These are phyloP conservation scores for Drosophila biarmipes DNA, from an alignment of 1,140 invertebrate species.

Conservation along the genomic window DNA sequence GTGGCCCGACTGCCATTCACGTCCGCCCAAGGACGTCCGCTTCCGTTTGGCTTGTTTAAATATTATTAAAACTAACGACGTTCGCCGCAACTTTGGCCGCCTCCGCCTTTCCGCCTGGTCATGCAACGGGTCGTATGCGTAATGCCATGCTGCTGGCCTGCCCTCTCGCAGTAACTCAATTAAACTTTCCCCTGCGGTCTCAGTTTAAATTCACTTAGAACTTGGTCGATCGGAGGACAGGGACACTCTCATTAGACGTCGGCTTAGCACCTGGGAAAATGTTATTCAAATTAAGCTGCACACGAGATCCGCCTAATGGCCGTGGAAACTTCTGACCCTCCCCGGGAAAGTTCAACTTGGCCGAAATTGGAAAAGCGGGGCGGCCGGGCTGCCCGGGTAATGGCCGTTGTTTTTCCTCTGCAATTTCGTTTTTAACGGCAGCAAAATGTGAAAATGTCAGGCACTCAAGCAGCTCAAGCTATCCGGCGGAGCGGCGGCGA, in stretches of 20 bases:
- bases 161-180: slow-evolving; percentile 70
- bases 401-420: slow-evolving; percentile 41
- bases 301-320: slow-evolving; percentile 58
- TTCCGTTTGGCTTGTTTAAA: slow-evolving; percentile 50
- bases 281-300: slow-evolving; percentile 55
- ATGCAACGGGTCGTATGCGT: slow-evolving; percentile 66
- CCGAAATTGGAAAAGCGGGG: slow-evolving; percentile 42
- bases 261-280: slow-evolving; percentile 65
- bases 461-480: slow-evolving; percentile 68
- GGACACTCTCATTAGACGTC: slow-evolving; percentile 34
- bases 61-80: slow-evolving; percentile 79
- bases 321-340: slow-evolving; percentile 51
- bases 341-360: slow-evolving; percentile 23
- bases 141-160: slow-evolving; percentile 65
- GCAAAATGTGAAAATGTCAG: slow-evolving; percentile 76
- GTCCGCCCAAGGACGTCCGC: slow-evolving; percentile 30
- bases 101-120: slow-evolving; percentile 41
- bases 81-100: slow-evolving; percentile 55
- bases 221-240: slow-evolving; percentile 24
- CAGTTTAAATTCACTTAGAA: slow-evolving; percentile 74
- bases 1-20: slow-evolving; percentile 43
- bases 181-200: slow-evolving; percentile 49
- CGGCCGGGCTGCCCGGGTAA: slow-evolving; percentile 11
- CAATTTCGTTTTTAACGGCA: slow-evolving; percentile 71
- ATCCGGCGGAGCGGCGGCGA: slow-evolving; percentile 55